Percentiles rank a stretch among this genome's conserved stretches.
These are phyloP conservation scores for Mythimna ferrago DNA, from an alignment of 2,888 invertebrate species.

Conservation along the genomic window DNA sequence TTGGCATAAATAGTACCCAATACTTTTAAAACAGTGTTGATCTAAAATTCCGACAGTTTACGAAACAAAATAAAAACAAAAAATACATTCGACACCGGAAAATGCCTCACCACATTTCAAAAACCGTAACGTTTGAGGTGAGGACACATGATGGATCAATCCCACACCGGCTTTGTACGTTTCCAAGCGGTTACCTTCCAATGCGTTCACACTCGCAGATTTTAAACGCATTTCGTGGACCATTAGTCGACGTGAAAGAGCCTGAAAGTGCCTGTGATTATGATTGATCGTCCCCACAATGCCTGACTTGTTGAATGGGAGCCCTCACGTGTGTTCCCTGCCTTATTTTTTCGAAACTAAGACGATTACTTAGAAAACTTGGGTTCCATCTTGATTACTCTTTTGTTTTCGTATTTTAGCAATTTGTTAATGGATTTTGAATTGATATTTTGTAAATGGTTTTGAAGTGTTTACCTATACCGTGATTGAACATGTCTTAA, in stretches of 20 bases:
- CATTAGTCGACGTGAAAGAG: conserved; percentile 90
- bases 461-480: background rate
- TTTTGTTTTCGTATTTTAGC: conserved; percentile 58
- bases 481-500: background rate
- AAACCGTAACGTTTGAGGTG: conserved; percentile 62
- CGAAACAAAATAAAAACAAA: background rate
- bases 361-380: conserved; percentile 66
- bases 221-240: conserved; percentile 90
- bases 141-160: conserved; percentile 88
- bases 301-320: conserved; percentile 87
- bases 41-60: background rate
- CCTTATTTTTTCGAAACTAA: conserved; percentile 80
- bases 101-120: conserved; percentile 50
- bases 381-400: conserved; percentile 63
- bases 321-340: conserved; percentile 82
- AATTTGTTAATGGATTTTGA: conserved; percentile 38
- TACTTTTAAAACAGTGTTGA: background rate
- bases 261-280: conserved; percentile 89
- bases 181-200: conserved; percentile 89
- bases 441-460: conserved; percentile 19
- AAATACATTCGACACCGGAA: conserved; percentile 14
- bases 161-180: conserved; percentile 82
- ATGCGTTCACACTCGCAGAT: conserved; percentile 85
- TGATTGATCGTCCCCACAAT: conserved; percentile 88
- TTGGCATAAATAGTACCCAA: too few species aligned